Percentiles rank a stretch among this genome's conserved stretches.
Conservation (phyloP, 2,888 invertebrate species). For the Trachelus tabidus region DNA sequence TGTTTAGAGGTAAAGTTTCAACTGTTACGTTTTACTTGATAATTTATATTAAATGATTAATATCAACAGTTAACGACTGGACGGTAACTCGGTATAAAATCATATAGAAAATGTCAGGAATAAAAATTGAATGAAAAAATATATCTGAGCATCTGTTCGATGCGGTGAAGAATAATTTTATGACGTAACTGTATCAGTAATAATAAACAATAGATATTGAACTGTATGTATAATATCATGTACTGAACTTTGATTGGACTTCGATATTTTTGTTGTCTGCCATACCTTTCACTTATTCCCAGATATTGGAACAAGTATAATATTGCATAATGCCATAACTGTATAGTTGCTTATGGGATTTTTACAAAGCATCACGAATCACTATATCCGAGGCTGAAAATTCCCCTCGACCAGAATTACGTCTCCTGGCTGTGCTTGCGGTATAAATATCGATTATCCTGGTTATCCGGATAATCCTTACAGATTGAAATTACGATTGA, state of each 20-base stretch:
- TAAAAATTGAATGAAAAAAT: not conserved
- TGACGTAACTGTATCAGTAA: not conserved
- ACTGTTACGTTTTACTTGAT: too few species aligned
- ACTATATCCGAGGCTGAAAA: conserved; percentile 42
- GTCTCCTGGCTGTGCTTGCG: conserved; percentile 13
- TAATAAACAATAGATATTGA: not conserved
- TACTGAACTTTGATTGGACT: not conserved
- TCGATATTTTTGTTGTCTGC: not conserved
- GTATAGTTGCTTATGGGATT: conserved; percentile 5
- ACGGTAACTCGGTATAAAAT: too few species aligned
- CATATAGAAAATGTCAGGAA: not conserved
- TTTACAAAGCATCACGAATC: conserved; percentile 27
- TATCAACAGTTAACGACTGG: too few species aligned
- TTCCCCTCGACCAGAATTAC: conserved; percentile 8
- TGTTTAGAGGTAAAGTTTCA: not conserved
- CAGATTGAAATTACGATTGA: conserved; percentile 54
- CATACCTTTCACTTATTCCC: not conserved
- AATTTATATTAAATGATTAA: too few species aligned
- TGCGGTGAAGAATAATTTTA: too few species aligned
- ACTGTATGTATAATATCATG: not conserved
- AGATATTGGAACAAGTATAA: not conserved
- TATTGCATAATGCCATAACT: not conserved
- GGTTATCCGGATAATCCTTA: conserved; percentile 57
- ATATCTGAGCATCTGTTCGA: too few species aligned
- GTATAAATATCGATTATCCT: conserved; percentile 59